Conservation (phyloP, 1,140 invertebrate species). For the Apis cerana region DNA sequence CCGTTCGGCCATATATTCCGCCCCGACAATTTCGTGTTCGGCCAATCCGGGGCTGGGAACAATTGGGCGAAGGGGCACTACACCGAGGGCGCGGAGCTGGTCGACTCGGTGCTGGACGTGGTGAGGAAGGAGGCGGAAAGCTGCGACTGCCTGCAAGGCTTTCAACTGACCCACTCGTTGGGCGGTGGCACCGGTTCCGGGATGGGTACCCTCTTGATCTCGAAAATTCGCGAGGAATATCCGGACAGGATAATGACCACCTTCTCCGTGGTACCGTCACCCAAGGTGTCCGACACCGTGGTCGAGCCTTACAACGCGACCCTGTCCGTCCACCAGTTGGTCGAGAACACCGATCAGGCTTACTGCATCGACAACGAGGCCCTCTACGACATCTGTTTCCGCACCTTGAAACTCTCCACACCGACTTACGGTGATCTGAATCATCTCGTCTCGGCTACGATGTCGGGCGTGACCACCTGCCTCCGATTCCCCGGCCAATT, state of each 20-base stretch:
- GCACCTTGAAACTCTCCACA: constrained; percentile 87
- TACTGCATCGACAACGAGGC: constrained; percentile 93
- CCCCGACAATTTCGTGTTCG: constrained; percentile 94
- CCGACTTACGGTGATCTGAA: constrained; percentile 92
- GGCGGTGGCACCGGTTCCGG: constrained; percentile 95
- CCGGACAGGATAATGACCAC: constrained; percentile 97
- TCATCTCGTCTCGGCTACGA: constrained; percentile 88
- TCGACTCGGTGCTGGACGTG: constrained; percentile 93
- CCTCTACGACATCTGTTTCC: constrained; percentile 90
- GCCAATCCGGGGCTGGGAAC: constrained; percentile 89
- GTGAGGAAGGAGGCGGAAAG: constrained; percentile 94
- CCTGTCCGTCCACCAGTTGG: constrained; percentile 89
- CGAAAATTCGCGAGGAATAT: constrained; percentile 93
- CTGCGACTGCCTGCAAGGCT: constrained; percentile 95
- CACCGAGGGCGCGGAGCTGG: constrained; percentile 95
- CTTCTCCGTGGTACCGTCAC: constrained; percentile 95
- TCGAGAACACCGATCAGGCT: constrained; percentile 92
- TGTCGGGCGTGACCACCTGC: constrained; percentile 91
- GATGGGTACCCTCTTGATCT: constrained; percentile 92
- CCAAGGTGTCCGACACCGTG: constrained; percentile 90
- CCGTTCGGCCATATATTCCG: constrained; percentile 94
- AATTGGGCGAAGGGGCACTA: constrained; percentile 97
- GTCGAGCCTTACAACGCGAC: constrained; percentile 90
- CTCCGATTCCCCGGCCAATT: constrained; percentile 88
- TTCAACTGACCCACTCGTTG: constrained; percentile 91